These are phyloP conservation scores for Xylocampa areola DNA, from an alignment of 2,888 invertebrate species.

Conservation along the genomic window DNA sequence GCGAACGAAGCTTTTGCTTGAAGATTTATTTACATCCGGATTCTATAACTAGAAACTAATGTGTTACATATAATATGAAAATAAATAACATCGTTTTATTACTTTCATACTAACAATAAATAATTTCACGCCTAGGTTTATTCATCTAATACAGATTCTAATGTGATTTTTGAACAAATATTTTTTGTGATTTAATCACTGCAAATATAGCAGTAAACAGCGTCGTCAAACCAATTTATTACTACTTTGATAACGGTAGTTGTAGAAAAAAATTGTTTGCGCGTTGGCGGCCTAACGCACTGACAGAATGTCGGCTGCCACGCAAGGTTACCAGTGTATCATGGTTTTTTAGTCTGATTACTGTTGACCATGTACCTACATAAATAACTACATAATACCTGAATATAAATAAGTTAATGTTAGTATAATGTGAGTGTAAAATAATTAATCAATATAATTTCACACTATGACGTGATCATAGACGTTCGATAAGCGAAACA, in stretches of 20 bases:
- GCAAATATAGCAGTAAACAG: slow-evolving; percentile 68
- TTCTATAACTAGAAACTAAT: slow-evolving; percentile 69
- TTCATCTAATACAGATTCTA: neutral
- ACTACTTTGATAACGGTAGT: slow-evolving; percentile 66
- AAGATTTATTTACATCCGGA: slow-evolving; percentile 86
- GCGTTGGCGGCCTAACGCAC: slow-evolving; percentile 51
- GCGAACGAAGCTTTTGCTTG: slow-evolving; percentile 74
- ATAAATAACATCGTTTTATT: slow-evolving; percentile 28
- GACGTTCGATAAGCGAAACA: slow-evolving; percentile 11
- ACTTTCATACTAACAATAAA: slow-evolving; percentile 6
- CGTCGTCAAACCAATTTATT: slow-evolving; percentile 64
- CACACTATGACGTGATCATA: slow-evolving; percentile 3
- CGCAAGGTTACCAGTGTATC: slow-evolving; percentile 51
- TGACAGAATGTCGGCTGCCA: slow-evolving; percentile 58
- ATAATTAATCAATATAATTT: slow-evolving; percentile 12
- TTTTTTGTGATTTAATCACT: slow-evolving; percentile 59
- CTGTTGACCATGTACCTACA: slow-evolving; percentile 27
- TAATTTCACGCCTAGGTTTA: slow-evolving; percentile 4
- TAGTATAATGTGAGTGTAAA: slow-evolving; percentile 16
- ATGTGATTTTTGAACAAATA: slow-evolving; percentile 16
- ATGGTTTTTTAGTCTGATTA: slow-evolving; percentile 41
- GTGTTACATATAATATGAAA: slow-evolving; percentile 37
- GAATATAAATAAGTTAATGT: too few species aligned
- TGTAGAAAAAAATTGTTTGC: slow-evolving; percentile 62
- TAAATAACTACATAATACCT: slow-evolving; percentile 2